A percentile compares a stretch with the other conserved stretches of the same genome.
These are phyloP conservation scores for Drosophila setifemur DNA, from an alignment of 1,140 invertebrate species.

Conservation along the genomic window DNA sequence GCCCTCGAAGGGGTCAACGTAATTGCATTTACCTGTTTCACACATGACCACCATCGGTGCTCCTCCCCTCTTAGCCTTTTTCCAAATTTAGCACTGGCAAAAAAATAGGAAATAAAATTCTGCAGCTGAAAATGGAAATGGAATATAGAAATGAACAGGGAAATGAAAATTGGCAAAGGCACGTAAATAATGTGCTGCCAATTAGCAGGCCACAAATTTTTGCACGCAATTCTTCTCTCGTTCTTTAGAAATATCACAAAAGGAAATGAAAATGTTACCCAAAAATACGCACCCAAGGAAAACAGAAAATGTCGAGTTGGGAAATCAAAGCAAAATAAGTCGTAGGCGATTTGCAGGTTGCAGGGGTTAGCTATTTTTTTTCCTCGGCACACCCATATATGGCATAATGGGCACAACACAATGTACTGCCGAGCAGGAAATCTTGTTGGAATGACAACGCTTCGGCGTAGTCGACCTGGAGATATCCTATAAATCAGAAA, in stretches of 20 bases:
- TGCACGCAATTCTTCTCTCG: conserved; percentile 50
- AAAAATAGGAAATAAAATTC: conserved; percentile 41
- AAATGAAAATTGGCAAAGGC: conserved; percentile 75
- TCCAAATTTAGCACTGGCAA: background rate
- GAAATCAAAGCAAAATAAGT: conserved; percentile 35
- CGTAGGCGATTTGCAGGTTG: background rate
- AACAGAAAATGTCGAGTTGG: conserved; percentile 12
- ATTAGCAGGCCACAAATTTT: conserved; percentile 68
- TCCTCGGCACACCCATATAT: conserved; percentile 19
- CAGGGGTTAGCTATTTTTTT: conserved; percentile 27
- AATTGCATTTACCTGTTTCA: conserved; percentile 61
- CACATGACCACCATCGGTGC: conserved; percentile 6
- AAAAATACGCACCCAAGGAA: conserved; percentile 47
- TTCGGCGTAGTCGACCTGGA: background rate
- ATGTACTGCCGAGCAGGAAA: conserved; percentile 4
- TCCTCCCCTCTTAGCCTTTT: too few relatives aligned
- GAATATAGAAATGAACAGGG: conserved; percentile 45
- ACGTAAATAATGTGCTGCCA: conserved; percentile 79
- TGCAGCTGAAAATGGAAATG: conserved; percentile 27
- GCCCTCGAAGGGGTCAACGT: conserved; percentile 36
- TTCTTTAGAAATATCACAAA: conserved; percentile 17
- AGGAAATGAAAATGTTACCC: conserved; percentile 57
- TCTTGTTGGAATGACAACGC: background rate
- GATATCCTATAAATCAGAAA: background rate
- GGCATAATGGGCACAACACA: conserved; percentile 31